Evolutionary conservation across 2,888 invertebrate species (phyloP).

Genomic region (Dasysyrphus albostriatus): DNA sequence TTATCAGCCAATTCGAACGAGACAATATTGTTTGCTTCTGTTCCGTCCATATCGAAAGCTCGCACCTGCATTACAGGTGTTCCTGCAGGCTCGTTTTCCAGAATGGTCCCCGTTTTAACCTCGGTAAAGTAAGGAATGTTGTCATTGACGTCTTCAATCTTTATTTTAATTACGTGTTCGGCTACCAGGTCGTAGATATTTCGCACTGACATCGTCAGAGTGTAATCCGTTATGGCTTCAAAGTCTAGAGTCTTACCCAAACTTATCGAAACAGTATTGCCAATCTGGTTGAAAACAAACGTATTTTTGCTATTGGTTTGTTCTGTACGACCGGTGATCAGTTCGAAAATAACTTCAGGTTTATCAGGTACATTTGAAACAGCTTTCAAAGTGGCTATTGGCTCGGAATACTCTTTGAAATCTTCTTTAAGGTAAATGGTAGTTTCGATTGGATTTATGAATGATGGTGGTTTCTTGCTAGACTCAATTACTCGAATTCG

Average conservation of each 20-base stretch:
- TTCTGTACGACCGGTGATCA: conserved; percentile 92
- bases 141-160: conserved; percentile 95
- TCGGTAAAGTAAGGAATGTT: conserved; percentile 94
- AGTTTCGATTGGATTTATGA: conserved; percentile 85
- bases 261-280: conserved; percentile 89
- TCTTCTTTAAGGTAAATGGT: conserved; percentile 89
- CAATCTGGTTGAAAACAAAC: conserved; percentile 88
- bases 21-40: conserved; percentile 92
- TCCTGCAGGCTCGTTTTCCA: conserved; percentile 93
- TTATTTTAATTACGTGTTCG: conserved; percentile 91
- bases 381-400: conserved; percentile 89
- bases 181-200: conserved; percentile 92
- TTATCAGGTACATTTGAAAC: conserved; percentile 91
- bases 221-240: conserved; percentile 93
- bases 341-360: conserved; percentile 90
- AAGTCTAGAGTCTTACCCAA: conserved; percentile 92
- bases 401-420: conserved; percentile 88
- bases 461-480: conserved; percentile 93
- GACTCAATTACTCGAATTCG: conserved; percentile 94
- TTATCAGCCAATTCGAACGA: conserved; percentile 89
- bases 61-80: conserved; percentile 93
- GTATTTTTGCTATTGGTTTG: conserved; percentile 94
- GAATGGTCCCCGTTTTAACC: conserved; percentile 91
- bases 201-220: conserved; percentile 91
- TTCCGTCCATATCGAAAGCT: conserved; percentile 94